Evolutionary conservation across 2,888 invertebrate species (phyloP).

Genomic region (Lasioglossum vierecki): DNA sequence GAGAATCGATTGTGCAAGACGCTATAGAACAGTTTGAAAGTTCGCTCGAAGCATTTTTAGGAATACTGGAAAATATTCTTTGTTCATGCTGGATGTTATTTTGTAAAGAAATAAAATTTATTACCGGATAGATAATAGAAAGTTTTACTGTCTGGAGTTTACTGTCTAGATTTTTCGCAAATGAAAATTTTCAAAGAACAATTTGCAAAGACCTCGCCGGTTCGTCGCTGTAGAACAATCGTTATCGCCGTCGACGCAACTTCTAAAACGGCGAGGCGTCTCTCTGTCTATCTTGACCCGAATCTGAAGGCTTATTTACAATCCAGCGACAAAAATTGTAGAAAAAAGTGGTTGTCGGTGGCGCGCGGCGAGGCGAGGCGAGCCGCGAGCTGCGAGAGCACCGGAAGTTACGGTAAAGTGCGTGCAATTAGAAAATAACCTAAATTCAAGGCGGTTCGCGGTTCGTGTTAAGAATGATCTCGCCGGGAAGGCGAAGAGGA

Average conservation of each 20-base stretch:
- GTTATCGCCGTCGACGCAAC: slow-evolving; percentile 8
- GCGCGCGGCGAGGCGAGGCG: slow-evolving; percentile 14
- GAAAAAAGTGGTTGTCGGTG: slow-evolving; percentile 17
- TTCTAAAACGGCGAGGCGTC: background rate
- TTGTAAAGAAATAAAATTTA: too few relatives aligned
- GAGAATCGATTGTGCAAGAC: background rate
- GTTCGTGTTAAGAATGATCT: slow-evolving; percentile 66
- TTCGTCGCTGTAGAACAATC: background rate
- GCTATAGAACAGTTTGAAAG: background rate
- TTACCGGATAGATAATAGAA: background rate
- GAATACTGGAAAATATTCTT: background rate
- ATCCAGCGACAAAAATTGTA: background rate
- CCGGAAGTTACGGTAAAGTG: slow-evolving; percentile 69
- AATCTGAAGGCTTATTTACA: background rate
- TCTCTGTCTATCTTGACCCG: background rate
- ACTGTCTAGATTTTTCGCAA: background rate
- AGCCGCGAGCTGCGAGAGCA: slow-evolving; percentile 14
- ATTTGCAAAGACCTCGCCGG: background rate
- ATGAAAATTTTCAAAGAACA: background rate
- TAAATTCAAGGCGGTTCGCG: slow-evolving; percentile 73
- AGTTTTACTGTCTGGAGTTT: background rate
- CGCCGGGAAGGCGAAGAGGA: slow-evolving; percentile 35
- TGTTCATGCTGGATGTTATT: background rate
- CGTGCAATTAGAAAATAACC: slow-evolving; percentile 77
- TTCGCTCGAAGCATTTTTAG: background rate